Conservation (phyloP, 1,140 invertebrate genomes). For the Dendrolimus punctatus region DNA sequence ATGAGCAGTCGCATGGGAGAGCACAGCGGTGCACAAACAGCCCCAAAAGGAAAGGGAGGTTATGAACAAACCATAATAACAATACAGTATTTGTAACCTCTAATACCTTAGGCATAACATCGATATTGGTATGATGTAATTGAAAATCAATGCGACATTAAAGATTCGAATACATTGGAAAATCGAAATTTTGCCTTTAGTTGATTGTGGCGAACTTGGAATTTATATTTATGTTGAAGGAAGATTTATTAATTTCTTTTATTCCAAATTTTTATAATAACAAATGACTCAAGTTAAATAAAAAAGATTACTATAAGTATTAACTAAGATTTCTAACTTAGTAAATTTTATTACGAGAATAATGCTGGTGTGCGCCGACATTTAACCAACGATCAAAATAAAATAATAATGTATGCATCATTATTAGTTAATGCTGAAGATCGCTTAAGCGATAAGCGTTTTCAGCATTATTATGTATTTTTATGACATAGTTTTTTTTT, state of each 20-base stretch:
- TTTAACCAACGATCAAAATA: too few species aligned
- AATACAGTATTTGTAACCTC: slow-evolving; percentile 9
- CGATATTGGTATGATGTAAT: background rate
- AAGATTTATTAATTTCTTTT: slow-evolving; percentile 23
- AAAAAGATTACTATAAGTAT: too few species aligned
- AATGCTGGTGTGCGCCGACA: too few species aligned
- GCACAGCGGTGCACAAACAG: slow-evolving; percentile 27
- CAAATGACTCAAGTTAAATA: too few species aligned
- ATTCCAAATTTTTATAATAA: background rate
- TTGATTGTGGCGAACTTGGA: slow-evolving; percentile 22
- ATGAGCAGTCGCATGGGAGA: slow-evolving; percentile 30
- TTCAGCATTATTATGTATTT: too few species aligned
- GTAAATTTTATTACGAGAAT: too few species aligned
- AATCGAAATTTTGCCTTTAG: slow-evolving; percentile 23
- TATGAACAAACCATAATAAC: slow-evolving; percentile 13
- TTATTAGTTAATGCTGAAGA: too few species aligned
- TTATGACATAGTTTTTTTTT: too few species aligned
- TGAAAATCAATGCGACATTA: slow-evolving; percentile 6
- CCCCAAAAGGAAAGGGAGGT: slow-evolving; percentile 24
- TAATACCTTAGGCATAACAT: slow-evolving; percentile 7
- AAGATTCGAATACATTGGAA: slow-evolving; percentile 25
- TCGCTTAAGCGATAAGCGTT: too few species aligned
- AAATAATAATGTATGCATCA: too few species aligned
- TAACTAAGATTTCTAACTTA: too few species aligned
- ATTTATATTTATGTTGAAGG: slow-evolving; percentile 14